phyloP scores from a whole-genome alignment of 2,797 vertebrate species.

The Acrossocheilus wenchowensis region DNA sequence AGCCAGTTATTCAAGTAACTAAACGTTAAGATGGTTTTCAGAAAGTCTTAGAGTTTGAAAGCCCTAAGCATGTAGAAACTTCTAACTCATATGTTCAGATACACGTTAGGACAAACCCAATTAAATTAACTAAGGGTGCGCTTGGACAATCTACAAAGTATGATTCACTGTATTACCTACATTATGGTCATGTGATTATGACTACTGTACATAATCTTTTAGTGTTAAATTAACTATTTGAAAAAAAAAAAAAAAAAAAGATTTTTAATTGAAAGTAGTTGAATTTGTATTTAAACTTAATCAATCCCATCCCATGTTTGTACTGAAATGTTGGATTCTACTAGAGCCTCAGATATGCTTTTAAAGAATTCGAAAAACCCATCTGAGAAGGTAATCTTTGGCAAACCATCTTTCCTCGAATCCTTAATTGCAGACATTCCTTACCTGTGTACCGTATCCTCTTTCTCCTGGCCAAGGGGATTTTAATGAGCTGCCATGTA shows the following conservation, averaged over 20 bases:
- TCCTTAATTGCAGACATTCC: constrained; percentile 80
- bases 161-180: neutral
- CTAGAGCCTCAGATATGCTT: neutral
- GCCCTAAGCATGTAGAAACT: neutral
- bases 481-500: constrained; percentile 75
- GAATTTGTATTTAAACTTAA: neutral
- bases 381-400: constrained; percentile 53
- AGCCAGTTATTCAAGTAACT: neutral
- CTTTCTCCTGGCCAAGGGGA: constrained; percentile 61
- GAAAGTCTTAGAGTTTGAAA: neutral
- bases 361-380: constrained; percentile 59
- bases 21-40: neutral
- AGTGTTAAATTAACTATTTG: neutral
- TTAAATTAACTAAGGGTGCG: neutral
- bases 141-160: neutral
- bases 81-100: neutral
- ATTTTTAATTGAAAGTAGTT: neutral
- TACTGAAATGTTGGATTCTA: neutral
- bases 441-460: constrained; percentile 73
- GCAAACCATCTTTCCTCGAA: constrained; percentile 76
- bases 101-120: neutral
- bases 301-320: neutral
- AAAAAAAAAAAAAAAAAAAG: neutral
- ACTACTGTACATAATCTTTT: neutral
- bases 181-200: neutral